Conservation (phyloP, 2,797 vertebrate species). For the Rhadinocentrus ornatus region DNA sequence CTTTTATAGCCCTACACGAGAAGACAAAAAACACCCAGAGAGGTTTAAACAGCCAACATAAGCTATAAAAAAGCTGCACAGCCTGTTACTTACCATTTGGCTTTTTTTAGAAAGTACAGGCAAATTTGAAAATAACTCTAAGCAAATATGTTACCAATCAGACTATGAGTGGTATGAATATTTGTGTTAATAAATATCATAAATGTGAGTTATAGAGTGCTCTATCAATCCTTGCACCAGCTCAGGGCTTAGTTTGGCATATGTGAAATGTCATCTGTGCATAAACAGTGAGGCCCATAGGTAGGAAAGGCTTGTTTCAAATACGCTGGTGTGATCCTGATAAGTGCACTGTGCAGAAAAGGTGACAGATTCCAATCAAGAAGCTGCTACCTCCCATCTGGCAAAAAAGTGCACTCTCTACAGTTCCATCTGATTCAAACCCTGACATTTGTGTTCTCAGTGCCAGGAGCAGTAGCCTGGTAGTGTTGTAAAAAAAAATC, state of each 20-base stretch:
- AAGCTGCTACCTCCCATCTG: conserved; percentile 43
- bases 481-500: no score
- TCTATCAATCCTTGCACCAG: conserved; percentile 11
- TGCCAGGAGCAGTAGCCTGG: conserved; percentile 51
- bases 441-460: conserved; percentile 19
- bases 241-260: conserved; percentile 14
- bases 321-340: conserved; percentile 38
- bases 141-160: background rate
- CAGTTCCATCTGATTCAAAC: conserved; percentile 44
- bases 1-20: conserved; percentile 10
- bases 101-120: background rate
- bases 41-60: conserved; percentile 13
- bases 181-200: conserved; percentile 5
- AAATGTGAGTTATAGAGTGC: conserved; percentile 1
- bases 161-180: background rate
- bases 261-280: conserved; percentile 30
- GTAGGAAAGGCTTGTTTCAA: conserved; percentile 28
- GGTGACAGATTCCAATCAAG: conserved; percentile 51
- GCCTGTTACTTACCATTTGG: conserved; percentile 1
- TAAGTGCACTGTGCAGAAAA: conserved; percentile 16
- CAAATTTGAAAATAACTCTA: background rate
- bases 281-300: conserved; percentile 43
- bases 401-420: conserved; percentile 29
- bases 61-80: background rate
- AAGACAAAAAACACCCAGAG: background rate